A percentile compares a stretch with the other conserved stretches of the same genome.
Conservation (phyloP, 2,113 vertebrate genomes). For the Marmota monax region DNA sequence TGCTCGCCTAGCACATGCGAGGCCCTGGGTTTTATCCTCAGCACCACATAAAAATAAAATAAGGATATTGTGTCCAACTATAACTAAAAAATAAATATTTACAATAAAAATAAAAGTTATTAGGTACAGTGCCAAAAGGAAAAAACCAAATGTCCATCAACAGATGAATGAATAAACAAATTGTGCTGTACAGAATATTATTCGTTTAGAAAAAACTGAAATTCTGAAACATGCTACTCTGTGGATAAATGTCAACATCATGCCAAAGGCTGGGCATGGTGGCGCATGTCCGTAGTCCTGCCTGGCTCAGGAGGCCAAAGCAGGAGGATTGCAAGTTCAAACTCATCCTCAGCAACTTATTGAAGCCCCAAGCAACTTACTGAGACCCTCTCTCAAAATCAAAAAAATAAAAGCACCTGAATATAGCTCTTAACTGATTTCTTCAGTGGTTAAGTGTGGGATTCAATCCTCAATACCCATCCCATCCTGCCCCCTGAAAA, state of each 20-base stretch:
- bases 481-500: too few species aligned
- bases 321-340: not conserved
- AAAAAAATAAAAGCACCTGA: not conserved
- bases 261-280: not conserved
- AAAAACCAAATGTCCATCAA: not conserved
- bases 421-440: too few species aligned
- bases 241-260: constrained; percentile 38
- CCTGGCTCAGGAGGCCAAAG: not conserved
- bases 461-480: too few species aligned
- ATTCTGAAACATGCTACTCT: not conserved
- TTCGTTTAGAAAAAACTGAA: constrained; percentile 20
- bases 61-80: too few species aligned
- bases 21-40: too few species aligned
- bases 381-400: not conserved
- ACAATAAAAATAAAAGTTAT: constrained; percentile 4
- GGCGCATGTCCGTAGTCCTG: not conserved
- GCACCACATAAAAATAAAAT: too few species aligned
- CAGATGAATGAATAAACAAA: not conserved
- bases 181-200: not conserved
- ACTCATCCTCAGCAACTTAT: not conserved
- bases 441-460: too few species aligned
- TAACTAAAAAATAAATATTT: too few species aligned
- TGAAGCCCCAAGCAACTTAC: not conserved
- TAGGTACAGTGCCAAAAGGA: constrained; percentile 44
- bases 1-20: too few species aligned